Base-by-base conservation (phyloP, 2,888 invertebrate genomes). In the Noctua janthina region DNA sequence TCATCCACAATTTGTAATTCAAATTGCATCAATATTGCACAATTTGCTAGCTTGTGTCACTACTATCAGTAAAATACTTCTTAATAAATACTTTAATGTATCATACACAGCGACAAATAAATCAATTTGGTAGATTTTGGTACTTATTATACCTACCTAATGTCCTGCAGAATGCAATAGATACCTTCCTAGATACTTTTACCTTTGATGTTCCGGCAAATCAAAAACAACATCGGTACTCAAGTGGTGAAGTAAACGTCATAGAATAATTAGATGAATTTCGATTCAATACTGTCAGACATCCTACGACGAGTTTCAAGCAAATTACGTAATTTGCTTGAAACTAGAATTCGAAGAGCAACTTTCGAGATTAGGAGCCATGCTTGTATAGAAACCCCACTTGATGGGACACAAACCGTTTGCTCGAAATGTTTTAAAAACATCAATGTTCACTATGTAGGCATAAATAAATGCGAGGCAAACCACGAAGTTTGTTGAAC, bases 401-500 rank as follows among this genome's bases (percentile, higher is more conserved):
- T 62, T 51, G 51, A 29, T 17, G 35, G 39, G 51, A 29, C 20
- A 15, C 43, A 77, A 49, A 29, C 17, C 5, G 7, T 64, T 46
- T 29, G 43, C 29, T 51, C 29, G 43, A 51, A 51, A 76, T 64
- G 29, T 23, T 43, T 43, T 76, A 23, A 76, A 64, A 43, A 43
- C 17, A 43, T 17, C 8, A 29, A 35, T 29, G 11, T 64, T 39
- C 51, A 39, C 39, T 39, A 39, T 39, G 39, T 39, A 39, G 39
- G 39, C 39, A 39, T 39, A 39, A 39, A 39, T 39, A 39, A 79
- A 62, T 68, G 67, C 17, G 29, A 79, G 51, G 79, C 29, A 59
- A 56, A 29, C 29, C 66, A 56, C 66, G n/a, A n/a, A 35, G 62
- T 46, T 51, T 23, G 10, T 51, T 23, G 10, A 17, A 49, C 23